Evolutionary conservation across 2,113 vertebrate genomes (phyloP), one percentile per base, ranked within the genome.

Genomic region (Paralichthys olivaceus): DNA sequence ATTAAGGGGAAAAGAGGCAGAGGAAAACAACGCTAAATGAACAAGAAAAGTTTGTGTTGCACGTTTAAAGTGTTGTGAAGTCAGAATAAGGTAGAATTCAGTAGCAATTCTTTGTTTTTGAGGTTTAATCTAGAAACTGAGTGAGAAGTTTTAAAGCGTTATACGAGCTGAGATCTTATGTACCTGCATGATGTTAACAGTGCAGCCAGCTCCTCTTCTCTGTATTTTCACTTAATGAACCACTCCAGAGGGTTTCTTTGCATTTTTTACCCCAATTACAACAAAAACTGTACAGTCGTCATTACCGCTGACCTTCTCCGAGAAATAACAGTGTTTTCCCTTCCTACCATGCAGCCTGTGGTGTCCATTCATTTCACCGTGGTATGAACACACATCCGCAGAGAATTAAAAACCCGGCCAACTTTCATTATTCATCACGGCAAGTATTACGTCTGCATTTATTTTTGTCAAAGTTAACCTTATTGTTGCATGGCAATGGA

Each of bases 221-320:
- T 72, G n/a, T 81, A 70, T 73, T 73, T 63, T 66, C 32, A 23
- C 14, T 64, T 75, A 72, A 81, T 82, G 62, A 63, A 73, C 63
- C 63, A 57, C 61, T 62, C 60, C 40, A 62, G 26, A 70, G 51
- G 3, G 0, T 25, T 55, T 80, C 69, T 72, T 43, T 57, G 58
- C 66, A 80, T 85, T 47, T 78, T 84, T 88, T 80, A 81, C 57
- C 66, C 78, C 84, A 92, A 86, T 89, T 90, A 87, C 67, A 22
- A 67, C 68, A 60, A 64, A 65, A 69, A 70, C 7, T 62, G 59
- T 61, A 66, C 68, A 72, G 70, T 58, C 49, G 75, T 83, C 79
- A 82, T 88, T 85, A 81, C 59, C 11, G 63, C 82, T 87, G 87
- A 90, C 85, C 87, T 89, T 90, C 20, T 60, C 80, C 56, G 2